phyloP scores from a whole-genome alignment of 1,140 invertebrate species.

The Heliconius congener region DNA sequence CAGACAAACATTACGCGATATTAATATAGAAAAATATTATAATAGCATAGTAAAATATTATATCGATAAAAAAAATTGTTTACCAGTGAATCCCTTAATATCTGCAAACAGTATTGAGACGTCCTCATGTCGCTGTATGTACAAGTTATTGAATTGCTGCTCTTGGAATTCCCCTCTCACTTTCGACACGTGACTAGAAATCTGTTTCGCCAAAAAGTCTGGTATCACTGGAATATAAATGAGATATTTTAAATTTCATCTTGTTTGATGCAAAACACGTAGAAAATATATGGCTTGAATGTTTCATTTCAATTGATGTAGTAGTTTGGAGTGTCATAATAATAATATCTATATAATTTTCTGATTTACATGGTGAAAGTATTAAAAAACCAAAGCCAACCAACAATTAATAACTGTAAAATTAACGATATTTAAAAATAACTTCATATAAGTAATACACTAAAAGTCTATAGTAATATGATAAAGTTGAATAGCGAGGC shows the following conservation, averaged over 20 bases:
- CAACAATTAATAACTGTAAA: no score
- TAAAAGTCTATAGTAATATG: no score
- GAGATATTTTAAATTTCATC: neutral
- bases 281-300: neutral
- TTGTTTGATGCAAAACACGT: neutral
- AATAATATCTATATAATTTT: no score
- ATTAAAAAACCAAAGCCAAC: no score
- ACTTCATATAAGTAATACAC: no score
- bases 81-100: constrained; percentile 98
- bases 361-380: no score
- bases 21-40: no score
- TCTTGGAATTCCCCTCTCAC: constrained; percentile 88
- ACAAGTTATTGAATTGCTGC: constrained; percentile 97
- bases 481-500: no score
- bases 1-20: no score
- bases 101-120: constrained; percentile 99
- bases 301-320: neutral
- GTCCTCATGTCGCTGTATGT: constrained; percentile 97
- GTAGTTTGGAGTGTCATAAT: neutral
- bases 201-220: constrained; percentile 96
- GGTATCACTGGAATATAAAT: constrained; percentile 89
- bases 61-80: neutral
- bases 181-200: constrained; percentile 94
- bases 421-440: no score
- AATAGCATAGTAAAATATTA: neutral